These are phyloP conservation scores for Ypsolopha scabrella DNA, from an alignment of 2,888 invertebrate species.

Conservation along the genomic window DNA sequence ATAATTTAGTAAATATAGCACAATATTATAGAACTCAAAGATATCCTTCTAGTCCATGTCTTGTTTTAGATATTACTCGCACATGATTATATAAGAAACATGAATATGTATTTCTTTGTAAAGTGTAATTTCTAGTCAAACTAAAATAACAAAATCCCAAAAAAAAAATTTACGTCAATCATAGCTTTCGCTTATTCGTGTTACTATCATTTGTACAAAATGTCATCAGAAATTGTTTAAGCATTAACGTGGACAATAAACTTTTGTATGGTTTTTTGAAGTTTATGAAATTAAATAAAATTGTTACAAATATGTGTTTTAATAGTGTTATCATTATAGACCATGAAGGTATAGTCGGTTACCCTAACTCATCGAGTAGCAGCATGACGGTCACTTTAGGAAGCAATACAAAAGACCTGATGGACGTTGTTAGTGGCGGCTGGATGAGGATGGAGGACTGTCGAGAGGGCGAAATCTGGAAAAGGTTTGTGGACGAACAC, in stretches of 20 bases:
- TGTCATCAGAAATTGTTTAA: not conserved
- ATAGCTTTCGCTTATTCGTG: constrained; percentile 17
- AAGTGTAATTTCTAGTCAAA: not conserved
- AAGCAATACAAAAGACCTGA: too few relatives aligned
- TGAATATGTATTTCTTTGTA: not conserved
- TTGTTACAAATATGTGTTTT: constrained; percentile 20
- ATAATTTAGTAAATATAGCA: too few relatives aligned
- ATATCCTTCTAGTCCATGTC: not conserved
- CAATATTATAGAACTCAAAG: not conserved
- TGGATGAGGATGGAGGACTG: too few relatives aligned
- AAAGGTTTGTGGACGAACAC: too few relatives aligned
- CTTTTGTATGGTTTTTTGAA: constrained; percentile 21
- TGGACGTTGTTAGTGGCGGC: too few relatives aligned
- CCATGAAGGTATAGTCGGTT: too few relatives aligned
- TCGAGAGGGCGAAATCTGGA: too few relatives aligned
- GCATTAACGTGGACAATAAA: constrained; percentile 7
- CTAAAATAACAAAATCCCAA: not conserved
- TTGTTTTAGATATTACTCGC: not conserved
- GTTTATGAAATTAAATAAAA: constrained; percentile 18
- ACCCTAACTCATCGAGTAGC: too few relatives aligned
- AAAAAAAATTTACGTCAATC: constrained; percentile 15
- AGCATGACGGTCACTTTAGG: too few relatives aligned
- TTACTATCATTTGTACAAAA: not conserved
- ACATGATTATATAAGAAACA: not conserved
- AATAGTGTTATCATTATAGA: constrained; percentile 3